These are phyloP conservation scores for Marmota monax DNA, from an alignment of 2,113 vertebrate species.

Conservation along the genomic window DNA sequence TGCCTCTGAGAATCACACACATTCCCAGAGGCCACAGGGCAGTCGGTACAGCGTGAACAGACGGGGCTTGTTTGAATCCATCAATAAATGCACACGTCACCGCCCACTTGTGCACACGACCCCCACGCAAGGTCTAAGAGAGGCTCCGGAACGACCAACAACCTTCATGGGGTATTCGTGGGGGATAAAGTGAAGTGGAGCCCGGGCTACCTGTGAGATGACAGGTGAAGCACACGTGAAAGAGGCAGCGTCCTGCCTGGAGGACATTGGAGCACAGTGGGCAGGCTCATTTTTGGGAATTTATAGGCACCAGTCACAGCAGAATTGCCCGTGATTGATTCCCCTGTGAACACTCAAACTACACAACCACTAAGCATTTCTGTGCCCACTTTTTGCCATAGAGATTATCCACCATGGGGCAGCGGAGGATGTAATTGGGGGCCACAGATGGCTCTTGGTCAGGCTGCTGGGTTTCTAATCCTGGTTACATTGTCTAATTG, in stretches of 20 bases:
- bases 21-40: conserved; percentile 35
- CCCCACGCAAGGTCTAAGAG: neutral
- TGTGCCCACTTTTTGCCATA: neutral
- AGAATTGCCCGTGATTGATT: neutral
- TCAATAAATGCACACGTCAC: conserved; percentile 32
- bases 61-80: neutral
- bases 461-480: neutral
- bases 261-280: neutral
- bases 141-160: neutral
- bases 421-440: neutral
- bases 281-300: neutral
- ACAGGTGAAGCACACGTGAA: too few species aligned
- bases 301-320: neutral
- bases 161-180: neutral
- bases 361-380: too few species aligned
- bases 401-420: neutral
- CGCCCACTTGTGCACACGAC: neutral
- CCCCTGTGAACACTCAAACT: neutral
- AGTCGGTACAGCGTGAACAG: conserved; percentile 51
- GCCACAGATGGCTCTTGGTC: neutral
- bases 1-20: conserved; percentile 46
- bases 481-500: neutral
- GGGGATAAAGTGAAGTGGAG: too few species aligned
- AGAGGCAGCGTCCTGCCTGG: neutral
- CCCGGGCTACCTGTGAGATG: neutral